Evolutionary conservation across 2,888 invertebrate genomes (phyloP), one percentile per base, ranked within the genome.

Genomic region (Dynastes maya): DNA sequence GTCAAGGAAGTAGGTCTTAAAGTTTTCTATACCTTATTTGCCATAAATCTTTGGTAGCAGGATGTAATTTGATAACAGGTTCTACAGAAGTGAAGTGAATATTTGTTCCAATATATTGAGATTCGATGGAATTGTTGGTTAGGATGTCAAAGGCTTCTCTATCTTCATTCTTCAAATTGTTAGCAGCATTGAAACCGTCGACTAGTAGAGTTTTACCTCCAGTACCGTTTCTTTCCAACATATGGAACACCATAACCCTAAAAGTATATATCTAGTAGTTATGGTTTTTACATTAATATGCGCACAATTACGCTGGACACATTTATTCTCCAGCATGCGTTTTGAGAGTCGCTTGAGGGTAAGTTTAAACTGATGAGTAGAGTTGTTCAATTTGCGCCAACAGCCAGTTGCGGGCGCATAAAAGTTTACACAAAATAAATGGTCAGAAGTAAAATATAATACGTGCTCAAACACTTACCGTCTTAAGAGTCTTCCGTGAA

Each of bases 201-300:
- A 93, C 93, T 2, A 96, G 89, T 63, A 94, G 88, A 0, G 93
- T 95, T 81, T 95, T 92, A 0, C 96, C 96, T 0, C 96, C 96
- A 0, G 86, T 87, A 0, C 92, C 93, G 9, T 91, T 90, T 71
- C 91, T 90, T 70, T 89, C 84, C 37, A 92, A 85, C 82, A 92
- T 92, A 84, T 94, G 93, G 75, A 94, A 91, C 2, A 92, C 90
- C 87, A 92, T 91, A 45, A 92, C 85, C 0, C 89, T 89, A n/a
- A 9, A 64, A 40, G 11, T 40, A 11, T 11, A 45, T 45, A 11
- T 2, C 32, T 37, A 37, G 32, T 5, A 37, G 32, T 4, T 37
- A 37, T 37, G 32, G 1, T 1, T 5, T 4, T 37, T 2, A 5
- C 5, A 37, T 37, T 5, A 5, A 37, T 37, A 37, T 37, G 32